These are phyloP conservation scores for Sebastes taczanowskii DNA, from an alignment of 2,797 vertebrate genomes.

Conservation along the genomic window DNA sequence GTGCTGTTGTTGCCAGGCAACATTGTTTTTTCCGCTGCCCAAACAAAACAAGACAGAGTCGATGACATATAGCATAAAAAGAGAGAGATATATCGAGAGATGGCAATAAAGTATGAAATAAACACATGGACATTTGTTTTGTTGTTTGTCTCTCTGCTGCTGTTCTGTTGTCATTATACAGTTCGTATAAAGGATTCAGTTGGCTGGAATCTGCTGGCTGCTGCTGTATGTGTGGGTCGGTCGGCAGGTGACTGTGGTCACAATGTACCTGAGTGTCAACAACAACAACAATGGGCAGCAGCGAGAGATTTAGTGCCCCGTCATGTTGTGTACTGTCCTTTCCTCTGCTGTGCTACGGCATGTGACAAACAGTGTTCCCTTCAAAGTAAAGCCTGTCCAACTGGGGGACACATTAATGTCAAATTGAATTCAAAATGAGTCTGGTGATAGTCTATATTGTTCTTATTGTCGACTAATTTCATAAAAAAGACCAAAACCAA, in stretches of 20 bases:
- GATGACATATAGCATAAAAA: conserved; percentile 19
- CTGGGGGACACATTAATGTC: not conserved
- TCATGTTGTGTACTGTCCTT: conserved; percentile 35
- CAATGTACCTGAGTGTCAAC: conserved; percentile 55
- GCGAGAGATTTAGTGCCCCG: conserved; percentile 51
- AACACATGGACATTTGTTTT: conserved; percentile 24
- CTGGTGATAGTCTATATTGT: not conserved
- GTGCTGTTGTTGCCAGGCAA: conserved; percentile 74
- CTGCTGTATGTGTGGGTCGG: conserved; percentile 34
- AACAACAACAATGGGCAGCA: conserved; percentile 63
- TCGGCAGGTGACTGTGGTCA: conserved; percentile 51
- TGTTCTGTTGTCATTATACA: conserved; percentile 25
- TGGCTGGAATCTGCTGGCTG: conserved; percentile 71
- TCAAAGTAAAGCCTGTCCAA: conserved; percentile 5
- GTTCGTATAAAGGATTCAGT: conserved; percentile 33
- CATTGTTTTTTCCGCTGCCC: conserved; percentile 67
- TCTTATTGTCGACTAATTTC: not conserved
- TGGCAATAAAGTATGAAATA: not conserved
- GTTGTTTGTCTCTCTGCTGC: conserved; percentile 32
- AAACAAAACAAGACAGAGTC: conserved; percentile 15
- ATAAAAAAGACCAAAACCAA: not conserved
- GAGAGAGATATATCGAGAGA: not conserved
- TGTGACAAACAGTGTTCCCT: conserved; percentile 18
- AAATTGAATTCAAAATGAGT: conserved; percentile 3
- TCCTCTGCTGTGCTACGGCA: conserved; percentile 28